These are phyloP conservation scores for Acropora tenuis DNA, from an alignment of 64 coral and sea anemone genomes.

Conservation along the genomic window DNA sequence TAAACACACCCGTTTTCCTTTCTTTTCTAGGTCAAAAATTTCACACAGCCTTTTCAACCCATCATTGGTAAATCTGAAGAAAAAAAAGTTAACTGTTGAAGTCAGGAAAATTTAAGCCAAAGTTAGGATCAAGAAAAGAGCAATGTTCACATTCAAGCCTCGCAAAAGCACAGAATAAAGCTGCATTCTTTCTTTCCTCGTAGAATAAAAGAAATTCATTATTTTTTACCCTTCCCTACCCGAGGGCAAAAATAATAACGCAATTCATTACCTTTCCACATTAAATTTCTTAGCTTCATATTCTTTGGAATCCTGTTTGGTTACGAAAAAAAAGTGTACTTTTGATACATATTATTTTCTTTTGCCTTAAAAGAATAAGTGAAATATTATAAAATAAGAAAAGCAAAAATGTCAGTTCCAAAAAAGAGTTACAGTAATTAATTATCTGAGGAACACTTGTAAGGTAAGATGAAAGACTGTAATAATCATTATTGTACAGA, in stretches of 20 bases:
- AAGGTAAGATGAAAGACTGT: no score
- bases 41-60: constrained; percentile 82
- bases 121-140: not conserved
- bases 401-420: not conserved
- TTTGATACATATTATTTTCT: no score
- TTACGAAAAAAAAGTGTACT: constrained; percentile 25
- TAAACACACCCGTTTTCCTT: constrained; percentile 75
- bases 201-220: no score
- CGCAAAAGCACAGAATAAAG: no score
- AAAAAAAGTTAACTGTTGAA: not conserved
- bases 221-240: no score
- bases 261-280: constrained; percentile 62
- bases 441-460: no score
- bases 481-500: no score
- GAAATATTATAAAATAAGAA: not conserved
- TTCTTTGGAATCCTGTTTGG: constrained; percentile 68
- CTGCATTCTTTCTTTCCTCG: no score
- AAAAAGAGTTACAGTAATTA: no score
- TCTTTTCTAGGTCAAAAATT: constrained; percentile 89
- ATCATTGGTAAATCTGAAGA: constrained; percentile 85
- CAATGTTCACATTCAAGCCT: no score
- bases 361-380: no score
- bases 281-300: constrained; percentile 73
- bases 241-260: no score
- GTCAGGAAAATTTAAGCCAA: not conserved